Evolutionary conservation across 2,888 invertebrate genomes (phyloP).

Genomic region (Ferdinandea cuprea): DNA sequence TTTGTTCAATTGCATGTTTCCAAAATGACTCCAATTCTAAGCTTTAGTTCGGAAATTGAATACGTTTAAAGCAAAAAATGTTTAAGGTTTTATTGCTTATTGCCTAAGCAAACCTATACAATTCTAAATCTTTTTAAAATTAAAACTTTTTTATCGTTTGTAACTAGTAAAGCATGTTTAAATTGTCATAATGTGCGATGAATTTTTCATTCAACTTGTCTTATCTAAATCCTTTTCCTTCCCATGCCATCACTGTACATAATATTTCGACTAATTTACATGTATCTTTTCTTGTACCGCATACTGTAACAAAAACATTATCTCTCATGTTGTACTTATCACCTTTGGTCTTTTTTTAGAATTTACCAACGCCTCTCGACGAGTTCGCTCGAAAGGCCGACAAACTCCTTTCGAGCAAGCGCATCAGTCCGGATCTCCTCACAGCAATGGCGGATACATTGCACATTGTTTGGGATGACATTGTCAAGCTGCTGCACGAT

Average conservation of each 20-base stretch:
- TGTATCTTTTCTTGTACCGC: slow-evolving; percentile 14
- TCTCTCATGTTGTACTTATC: neutral
- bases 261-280: neutral
- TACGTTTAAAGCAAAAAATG: too few relatives aligned
- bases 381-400: slow-evolving; percentile 94
- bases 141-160: too few relatives aligned
- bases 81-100: too few relatives aligned
- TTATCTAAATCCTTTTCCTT: too few relatives aligned
- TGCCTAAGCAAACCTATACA: too few relatives aligned
- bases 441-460: slow-evolving; percentile 94
- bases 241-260: neutral
- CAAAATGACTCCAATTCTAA: too few relatives aligned
- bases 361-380: slow-evolving; percentile 94
- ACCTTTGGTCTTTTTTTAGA: slow-evolving; percentile 83
- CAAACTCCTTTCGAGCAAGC: slow-evolving; percentile 90
- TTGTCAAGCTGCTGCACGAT: slow-evolving; percentile 90
- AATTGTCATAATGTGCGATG: too few relatives aligned
- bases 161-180: too few relatives aligned
- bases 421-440: slow-evolving; percentile 90
- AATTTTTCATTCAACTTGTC: too few relatives aligned
- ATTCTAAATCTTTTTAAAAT: too few relatives aligned
- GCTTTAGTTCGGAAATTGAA: too few relatives aligned
- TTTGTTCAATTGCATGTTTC: too few relatives aligned
- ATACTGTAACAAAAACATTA: slow-evolving; percentile 15
- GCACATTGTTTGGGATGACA: slow-evolving; percentile 91